Conservation (phyloP, 2,888 invertebrate species). For the Caenorhabditis sinica region DNA sequence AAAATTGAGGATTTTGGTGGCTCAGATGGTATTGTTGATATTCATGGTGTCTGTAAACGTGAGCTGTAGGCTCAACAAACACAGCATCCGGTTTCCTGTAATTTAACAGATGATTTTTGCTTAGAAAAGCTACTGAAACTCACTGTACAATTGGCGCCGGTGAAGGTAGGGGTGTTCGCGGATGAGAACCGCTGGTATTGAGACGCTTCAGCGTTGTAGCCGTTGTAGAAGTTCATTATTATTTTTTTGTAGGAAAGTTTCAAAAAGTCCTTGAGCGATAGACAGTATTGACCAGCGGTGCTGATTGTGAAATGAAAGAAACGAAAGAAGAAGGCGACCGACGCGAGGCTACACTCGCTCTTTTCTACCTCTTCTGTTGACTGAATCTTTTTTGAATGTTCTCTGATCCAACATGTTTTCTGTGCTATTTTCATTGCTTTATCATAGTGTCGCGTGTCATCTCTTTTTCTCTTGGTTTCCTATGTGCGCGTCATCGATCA, state of each 20-base stretch:
- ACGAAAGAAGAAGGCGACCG: not conserved
- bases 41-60: slow-evolving; percentile 60
- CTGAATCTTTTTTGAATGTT: slow-evolving; percentile 17
- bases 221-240: slow-evolving; percentile 46
- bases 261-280: slow-evolving; percentile 14
- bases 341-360: slow-evolving; percentile 4
- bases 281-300: slow-evolving; percentile 24
- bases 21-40: slow-evolving; percentile 11
- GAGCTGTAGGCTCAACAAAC: slow-evolving; percentile 81
- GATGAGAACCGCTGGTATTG: slow-evolving; percentile 16
- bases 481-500: slow-evolving; percentile 23
- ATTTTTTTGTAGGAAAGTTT: slow-evolving; percentile 3
- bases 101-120: not conserved
- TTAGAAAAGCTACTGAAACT: slow-evolving; percentile 27
- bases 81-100: slow-evolving; percentile 80
- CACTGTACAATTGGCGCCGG: slow-evolving; percentile 71
- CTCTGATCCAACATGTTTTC: slow-evolving; percentile 26
- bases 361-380: slow-evolving; percentile 14
- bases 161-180: slow-evolving; percentile 36
- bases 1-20: slow-evolving; percentile 25
- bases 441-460: slow-evolving; percentile 35
- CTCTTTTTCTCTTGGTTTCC: slow-evolving; percentile 13
- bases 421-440: slow-evolving; percentile 18
- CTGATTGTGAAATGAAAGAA: slow-evolving; percentile 35
- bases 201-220: slow-evolving; percentile 6